Evolutionary conservation across 2,888 invertebrate genomes (phyloP).

Genomic region (Hirtodrosophila histrioides): DNA sequence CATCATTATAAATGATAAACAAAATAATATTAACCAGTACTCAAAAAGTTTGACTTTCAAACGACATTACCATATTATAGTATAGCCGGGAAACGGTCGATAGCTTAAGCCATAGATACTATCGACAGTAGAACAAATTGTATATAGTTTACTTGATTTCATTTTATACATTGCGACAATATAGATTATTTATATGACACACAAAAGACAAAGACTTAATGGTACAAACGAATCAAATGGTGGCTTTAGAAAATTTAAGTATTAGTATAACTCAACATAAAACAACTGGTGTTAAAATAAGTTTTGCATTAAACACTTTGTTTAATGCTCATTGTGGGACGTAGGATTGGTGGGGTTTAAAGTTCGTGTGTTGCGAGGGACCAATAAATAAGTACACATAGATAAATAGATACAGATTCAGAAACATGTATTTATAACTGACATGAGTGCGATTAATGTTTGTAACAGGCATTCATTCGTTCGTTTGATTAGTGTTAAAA

Average conservation of each 20-base stretch:
- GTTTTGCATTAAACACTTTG: neutral
- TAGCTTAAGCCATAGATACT: no score
- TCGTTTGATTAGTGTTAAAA: slow-evolving; percentile 39
- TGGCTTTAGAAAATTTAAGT: no score
- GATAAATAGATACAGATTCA: slow-evolving; percentile 65
- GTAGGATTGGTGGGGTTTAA: neutral
- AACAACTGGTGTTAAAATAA: neutral
- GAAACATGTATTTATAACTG: slow-evolving; percentile 71
- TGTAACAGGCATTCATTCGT: slow-evolving; percentile 63
- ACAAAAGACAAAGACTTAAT: no score
- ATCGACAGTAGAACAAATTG: no score
- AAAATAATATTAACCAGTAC: neutral
- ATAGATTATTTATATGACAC: no score
- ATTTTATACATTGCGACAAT: no score
- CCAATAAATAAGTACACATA: slow-evolving; percentile 64
- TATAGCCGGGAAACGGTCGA: no score
- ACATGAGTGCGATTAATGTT: slow-evolving; percentile 68
- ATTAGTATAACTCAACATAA: neutral
- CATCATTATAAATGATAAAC: neutral
- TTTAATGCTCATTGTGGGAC: neutral
- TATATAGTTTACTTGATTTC: no score
- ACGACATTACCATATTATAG: no score
- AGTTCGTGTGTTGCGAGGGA: slow-evolving; percentile 21
- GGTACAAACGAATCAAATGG: no score
- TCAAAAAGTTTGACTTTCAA: no score